These are phyloP conservation scores for Chalcosyrphus nemorum DNA, from an alignment of 2,888 invertebrate genomes.

Conservation along the genomic window DNA sequence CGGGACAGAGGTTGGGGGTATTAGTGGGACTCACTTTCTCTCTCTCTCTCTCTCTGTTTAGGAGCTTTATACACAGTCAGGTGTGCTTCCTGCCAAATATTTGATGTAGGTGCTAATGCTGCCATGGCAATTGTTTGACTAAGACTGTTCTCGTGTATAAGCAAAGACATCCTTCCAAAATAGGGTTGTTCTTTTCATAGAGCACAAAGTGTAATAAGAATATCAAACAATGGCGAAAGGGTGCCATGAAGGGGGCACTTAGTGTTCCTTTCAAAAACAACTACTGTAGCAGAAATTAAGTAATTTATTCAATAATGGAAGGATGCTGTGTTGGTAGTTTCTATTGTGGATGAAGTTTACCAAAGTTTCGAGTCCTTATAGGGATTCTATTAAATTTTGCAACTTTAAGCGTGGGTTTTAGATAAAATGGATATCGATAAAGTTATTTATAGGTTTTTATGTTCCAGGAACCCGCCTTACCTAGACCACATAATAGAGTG, in stretches of 20 bases:
- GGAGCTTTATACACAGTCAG: background rate
- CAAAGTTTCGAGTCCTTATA: no score
- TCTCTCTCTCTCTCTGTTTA: background rate
- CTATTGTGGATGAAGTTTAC: no score
- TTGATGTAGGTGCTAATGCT: background rate
- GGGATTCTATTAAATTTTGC: no score
- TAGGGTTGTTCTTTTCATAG: background rate
- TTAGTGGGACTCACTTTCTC: background rate
- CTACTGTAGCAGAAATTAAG: background rate
- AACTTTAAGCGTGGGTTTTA: no score
- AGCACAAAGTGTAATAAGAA: background rate
- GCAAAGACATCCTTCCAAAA: background rate
- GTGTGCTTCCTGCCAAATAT: background rate
- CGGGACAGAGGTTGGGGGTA: background rate
- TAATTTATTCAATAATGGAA: background rate
- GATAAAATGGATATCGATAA: no score
- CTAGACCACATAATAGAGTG: no score
- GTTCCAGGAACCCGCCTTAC: no score
- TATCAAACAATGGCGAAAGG: background rate
- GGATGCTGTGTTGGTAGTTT: no score
- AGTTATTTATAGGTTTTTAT: no score
- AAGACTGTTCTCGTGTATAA: background rate
- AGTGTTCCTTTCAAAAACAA: background rate
- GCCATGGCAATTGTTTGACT: background rate
- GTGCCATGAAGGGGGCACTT: background rate